Percentiles rank a stretch among this genome's conserved stretches.
Evolutionary conservation across 2,113 vertebrate genomes (phyloP).

Genomic region (Paradoxurus hermaphroditus): DNA sequence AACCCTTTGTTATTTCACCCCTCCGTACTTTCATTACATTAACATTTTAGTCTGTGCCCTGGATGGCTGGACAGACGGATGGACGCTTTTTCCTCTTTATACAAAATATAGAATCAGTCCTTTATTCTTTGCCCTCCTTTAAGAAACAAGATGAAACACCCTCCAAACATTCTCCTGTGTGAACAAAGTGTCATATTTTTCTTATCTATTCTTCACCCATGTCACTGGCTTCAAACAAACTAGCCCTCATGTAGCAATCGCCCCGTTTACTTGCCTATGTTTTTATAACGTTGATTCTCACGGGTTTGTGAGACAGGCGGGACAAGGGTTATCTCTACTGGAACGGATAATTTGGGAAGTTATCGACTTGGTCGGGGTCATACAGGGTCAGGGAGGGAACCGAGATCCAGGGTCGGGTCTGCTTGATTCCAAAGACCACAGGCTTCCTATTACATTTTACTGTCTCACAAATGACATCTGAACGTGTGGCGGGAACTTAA

Average conservation of each 20-base stretch:
- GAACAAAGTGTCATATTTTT: background rate
- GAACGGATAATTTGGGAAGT: background rate
- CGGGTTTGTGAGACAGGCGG: background rate
- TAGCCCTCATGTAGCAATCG: background rate
- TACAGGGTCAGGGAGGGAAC: background rate
- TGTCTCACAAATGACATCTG: fast-evolving
- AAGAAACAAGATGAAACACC: background rate
- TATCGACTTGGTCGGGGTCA: background rate
- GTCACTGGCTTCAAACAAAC: background rate
- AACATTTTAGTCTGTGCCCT: background rate
- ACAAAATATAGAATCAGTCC: background rate
- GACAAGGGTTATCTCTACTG: background rate
- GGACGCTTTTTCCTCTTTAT: background rate
- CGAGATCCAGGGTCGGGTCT: background rate
- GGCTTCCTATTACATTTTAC: background rate
- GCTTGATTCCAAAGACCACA: background rate
- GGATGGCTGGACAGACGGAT: background rate
- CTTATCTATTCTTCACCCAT: background rate
- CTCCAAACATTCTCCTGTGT: background rate
- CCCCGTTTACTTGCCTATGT: background rate
- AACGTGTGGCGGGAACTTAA: background rate
- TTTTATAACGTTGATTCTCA: conserved; percentile 18
- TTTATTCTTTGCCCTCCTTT: background rate
- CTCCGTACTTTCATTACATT: background rate
- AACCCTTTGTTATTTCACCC: background rate